These are phyloP conservation scores for Orius insidiosus DNA, from an alignment of 1,140 invertebrate species.

Conservation along the genomic window DNA sequence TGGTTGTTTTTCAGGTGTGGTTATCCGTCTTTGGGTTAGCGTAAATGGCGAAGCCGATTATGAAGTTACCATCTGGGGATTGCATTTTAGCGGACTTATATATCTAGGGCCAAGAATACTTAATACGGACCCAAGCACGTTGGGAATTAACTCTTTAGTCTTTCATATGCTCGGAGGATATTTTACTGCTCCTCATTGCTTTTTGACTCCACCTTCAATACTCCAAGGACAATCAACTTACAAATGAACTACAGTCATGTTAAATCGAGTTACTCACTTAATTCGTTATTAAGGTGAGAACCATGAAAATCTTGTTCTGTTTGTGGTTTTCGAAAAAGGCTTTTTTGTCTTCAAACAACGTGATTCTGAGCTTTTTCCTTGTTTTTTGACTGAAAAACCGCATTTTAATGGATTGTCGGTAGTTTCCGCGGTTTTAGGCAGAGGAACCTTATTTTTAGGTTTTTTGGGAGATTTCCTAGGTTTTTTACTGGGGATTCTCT, in stretches of 20 bases:
- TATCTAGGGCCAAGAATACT: conserved; percentile 57
- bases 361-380: no score
- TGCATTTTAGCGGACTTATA: conserved; percentile 63
- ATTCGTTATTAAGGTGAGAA: conserved; percentile 40
- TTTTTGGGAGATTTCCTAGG: no score
- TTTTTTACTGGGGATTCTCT: no score
- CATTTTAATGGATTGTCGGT: no score
- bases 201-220: conserved; percentile 21
- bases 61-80: conserved; percentile 58
- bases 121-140: conserved; percentile 49
- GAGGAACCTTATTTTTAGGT: no score
- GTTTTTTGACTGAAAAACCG: no score
- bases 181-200: conserved; percentile 38
- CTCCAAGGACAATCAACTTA: conserved; percentile 27
- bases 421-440: no score
- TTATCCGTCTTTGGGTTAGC: conserved; percentile 34
- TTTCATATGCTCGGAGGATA: conserved; percentile 76
- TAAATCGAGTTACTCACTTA: conserved; percentile 53
- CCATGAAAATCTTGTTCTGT: conserved; percentile 5
- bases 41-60: conserved; percentile 24
- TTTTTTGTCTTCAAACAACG: no score
- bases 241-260: conserved; percentile 36
- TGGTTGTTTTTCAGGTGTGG: conserved; percentile 30
- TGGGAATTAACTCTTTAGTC: conserved; percentile 61
- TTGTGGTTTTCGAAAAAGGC: no score